Evolutionary conservation across 2,797 vertebrate genomes (phyloP).

Genomic region (Microtus californicus): DNA sequence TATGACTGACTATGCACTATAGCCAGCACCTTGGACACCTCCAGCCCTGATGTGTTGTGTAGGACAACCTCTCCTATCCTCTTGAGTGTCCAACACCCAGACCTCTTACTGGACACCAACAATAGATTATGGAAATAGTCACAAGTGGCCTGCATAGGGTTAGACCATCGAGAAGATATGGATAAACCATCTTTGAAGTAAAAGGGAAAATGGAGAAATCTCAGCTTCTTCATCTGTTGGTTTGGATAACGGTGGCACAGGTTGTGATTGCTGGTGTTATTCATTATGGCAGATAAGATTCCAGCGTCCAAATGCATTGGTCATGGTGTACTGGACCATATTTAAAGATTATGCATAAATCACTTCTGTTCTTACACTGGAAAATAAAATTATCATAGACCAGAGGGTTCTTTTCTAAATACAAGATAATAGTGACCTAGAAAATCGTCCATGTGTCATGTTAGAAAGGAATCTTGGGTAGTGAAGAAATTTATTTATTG

Average conservation of each 20-base stretch:
- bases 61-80: background rate
- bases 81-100: background rate
- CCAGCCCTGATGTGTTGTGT: background rate
- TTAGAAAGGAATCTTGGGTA: background rate
- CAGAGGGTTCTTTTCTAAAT: background rate
- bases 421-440: background rate
- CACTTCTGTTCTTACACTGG: background rate
- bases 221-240: background rate
- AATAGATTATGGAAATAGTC: background rate
- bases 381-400: background rate
- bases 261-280: background rate
- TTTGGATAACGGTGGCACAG: background rate
- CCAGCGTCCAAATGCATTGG: background rate
- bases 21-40: background rate
- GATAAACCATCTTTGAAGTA: background rate
- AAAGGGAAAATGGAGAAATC: background rate
- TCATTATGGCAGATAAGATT: background rate
- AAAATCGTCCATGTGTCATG: background rate
- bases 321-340: background rate
- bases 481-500: background rate
- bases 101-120: background rate
- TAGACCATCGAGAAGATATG: background rate
- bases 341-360: conserved; percentile 26
- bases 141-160: background rate
- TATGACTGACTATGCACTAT: background rate